Base-by-base conservation (phyloP, 2,113 vertebrate genomes). In the Sinocyclocheilus rhinocerous region DNA sequence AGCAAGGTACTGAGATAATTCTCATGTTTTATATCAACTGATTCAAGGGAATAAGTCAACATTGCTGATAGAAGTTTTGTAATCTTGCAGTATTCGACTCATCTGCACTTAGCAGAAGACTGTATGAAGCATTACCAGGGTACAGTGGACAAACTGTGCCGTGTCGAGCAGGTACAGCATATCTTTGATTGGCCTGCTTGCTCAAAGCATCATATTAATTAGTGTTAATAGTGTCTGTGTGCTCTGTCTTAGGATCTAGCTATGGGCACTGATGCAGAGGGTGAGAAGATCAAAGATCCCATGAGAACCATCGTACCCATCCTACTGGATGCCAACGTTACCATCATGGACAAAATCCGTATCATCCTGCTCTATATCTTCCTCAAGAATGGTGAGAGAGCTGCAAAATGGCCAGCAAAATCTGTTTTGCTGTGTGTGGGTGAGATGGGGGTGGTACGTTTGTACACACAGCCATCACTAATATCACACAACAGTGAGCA, bases 51-150 rank as follows among this genome's bases (percentile, higher is more conserved):
- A 33, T 18, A 50, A 11, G 42, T 10, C 9, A 76, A 26, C 50
- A 50, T n/a, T 26, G 2, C n/a, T 26, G 24, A 52, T 24, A 13
- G 6, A 18, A 5, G n/a, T 18, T 13, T 8, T 52, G 13, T 75
- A 48, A 76, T 76, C 10, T 36, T 59, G 45, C 90, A 99, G 98
- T 99, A 98, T 76, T 99, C 98, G 0, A 99, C 98, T 59, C 98
- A 99, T 84, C 95, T 99, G 83, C 98, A 99, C 89, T 93, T 99
- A 89, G 98, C 98, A 1, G 98, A 99, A 90, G 98, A 99, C 93
- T 99, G 98, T 89, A 99, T 99, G 98, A 99, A 98, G 92, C 97
- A 96, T 73, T 99, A 99, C 91, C 98, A 99, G 90, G 98, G 98
- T 82, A 96, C 97, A 0, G 98, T 99, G 87, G 97, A 99, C 91